Conservation (phyloP, 2,797 vertebrate genomes). For the Erpetoichthys calabaricus region DNA sequence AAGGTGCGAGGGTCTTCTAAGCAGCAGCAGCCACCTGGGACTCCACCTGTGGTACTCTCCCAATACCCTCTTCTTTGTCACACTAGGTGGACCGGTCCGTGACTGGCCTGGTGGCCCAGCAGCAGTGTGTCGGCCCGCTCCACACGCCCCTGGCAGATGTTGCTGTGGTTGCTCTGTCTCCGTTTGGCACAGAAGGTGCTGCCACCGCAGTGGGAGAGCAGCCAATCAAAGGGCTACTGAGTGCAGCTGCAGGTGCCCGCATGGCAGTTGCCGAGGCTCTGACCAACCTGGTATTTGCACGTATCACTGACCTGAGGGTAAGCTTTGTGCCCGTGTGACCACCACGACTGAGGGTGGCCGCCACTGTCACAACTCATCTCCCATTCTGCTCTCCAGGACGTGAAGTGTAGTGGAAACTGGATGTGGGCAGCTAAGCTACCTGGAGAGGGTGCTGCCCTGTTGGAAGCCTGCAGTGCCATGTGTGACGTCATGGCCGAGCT, state of each 20-base stretch:
- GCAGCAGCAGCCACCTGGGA: background rate
- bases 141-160: constrained; percentile 81
- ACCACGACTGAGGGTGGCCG: background rate
- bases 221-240: constrained; percentile 77
- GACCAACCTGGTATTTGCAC: constrained; percentile 80
- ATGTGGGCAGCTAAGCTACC: constrained; percentile 86
- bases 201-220: constrained; percentile 83
- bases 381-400: constrained; percentile 47
- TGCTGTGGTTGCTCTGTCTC: constrained; percentile 77
- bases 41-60: background rate
- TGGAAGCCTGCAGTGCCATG: constrained; percentile 68
- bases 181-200: constrained; percentile 58
- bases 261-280: constrained; percentile 79
- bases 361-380: background rate
- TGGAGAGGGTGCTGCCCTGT: constrained; percentile 64
- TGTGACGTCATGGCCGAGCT: constrained; percentile 64
- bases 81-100: constrained; percentile 84
- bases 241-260: constrained; percentile 64
- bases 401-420: constrained; percentile 92
- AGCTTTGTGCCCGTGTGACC: constrained; percentile 10
- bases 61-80: background rate
- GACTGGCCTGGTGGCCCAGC: constrained; percentile 82
- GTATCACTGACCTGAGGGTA: constrained; percentile 65
- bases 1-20: constrained; percentile 50
- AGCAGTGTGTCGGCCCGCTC: constrained; percentile 86